Percentiles rank a stretch among this genome's conserved stretches.
Conservation (phyloP, 2,797 vertebrate species). For the Xyrichtys novacula region DNA sequence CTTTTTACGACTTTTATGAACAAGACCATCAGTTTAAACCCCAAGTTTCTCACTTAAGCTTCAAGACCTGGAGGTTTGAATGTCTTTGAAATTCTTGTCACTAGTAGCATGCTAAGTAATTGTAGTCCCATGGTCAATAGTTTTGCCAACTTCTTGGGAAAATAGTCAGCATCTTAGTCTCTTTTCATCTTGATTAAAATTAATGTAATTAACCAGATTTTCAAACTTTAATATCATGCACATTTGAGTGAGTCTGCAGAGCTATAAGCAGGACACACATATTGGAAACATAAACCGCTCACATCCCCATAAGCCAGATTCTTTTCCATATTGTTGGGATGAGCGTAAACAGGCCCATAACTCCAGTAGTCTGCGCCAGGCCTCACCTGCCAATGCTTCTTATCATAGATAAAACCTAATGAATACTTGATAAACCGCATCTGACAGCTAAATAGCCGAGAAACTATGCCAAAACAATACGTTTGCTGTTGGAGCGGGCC, state of each 20-base stretch:
- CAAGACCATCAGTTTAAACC: too few species aligned
- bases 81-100: too few species aligned
- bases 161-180: too few species aligned
- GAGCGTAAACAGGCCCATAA: background rate
- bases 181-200: background rate
- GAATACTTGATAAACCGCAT: background rate
- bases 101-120: too few species aligned
- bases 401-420: background rate
- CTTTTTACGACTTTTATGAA: too few species aligned
- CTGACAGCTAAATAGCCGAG: background rate
- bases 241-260: too few species aligned
- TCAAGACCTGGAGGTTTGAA: too few species aligned
- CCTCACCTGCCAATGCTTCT: background rate
- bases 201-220: background rate
- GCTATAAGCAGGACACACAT: too few species aligned
- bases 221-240: background rate
- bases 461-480: background rate
- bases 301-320: background rate
- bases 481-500: background rate
- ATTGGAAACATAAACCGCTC: background rate
- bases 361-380: background rate
- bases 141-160: too few species aligned
- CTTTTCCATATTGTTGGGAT: background rate
- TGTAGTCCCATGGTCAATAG: too few species aligned
- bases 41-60: too few species aligned